Evolutionary conservation across 2,888 invertebrate genomes (phyloP).

Genomic region (Plebejus melissa): DNA sequence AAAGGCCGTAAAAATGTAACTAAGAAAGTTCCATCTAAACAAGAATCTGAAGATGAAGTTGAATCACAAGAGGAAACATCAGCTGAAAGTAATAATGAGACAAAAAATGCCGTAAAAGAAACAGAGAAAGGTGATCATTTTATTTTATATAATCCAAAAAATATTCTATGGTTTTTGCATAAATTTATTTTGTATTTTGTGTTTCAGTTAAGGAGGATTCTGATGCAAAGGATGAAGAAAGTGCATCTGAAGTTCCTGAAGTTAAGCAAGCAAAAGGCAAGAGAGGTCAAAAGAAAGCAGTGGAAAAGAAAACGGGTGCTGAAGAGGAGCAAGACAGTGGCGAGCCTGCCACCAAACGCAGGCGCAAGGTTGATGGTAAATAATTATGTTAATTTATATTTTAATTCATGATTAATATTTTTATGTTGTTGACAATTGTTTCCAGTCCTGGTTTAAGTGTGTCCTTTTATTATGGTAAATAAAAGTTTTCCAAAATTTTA

Average conservation of each 20-base stretch:
- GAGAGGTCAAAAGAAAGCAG: conserved; percentile 56
- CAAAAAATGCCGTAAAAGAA: conserved; percentile 55
- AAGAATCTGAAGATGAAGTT: conserved; percentile 49
- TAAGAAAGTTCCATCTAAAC: conserved; percentile 58
- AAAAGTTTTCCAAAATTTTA: conserved; percentile 62
- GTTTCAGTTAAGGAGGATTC: conserved; percentile 52
- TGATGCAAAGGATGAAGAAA: conserved; percentile 45
- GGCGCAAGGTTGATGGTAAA: conserved; percentile 69
- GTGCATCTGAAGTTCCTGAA: conserved; percentile 50
- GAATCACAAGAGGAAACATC: conserved; percentile 44
- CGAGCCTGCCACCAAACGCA: conserved; percentile 58
- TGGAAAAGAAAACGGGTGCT: conserved; percentile 44
- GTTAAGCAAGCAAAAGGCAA: conserved; percentile 59
- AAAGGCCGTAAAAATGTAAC: conserved; percentile 55
- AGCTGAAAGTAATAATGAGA: conserved; percentile 47
- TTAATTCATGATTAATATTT: conserved; percentile 30
- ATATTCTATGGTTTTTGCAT: not conserved
- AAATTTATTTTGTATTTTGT: not conserved
- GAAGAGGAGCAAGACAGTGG: conserved; percentile 54
- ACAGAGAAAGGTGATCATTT: conserved; percentile 50
- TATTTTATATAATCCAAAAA: not conserved
- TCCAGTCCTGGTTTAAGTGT: conserved; percentile 58
- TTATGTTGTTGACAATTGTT: conserved; percentile 51
- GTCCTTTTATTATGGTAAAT: conserved; percentile 63
- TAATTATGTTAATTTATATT: conserved; percentile 54